Evolutionary conservation across 2,797 vertebrate species (phyloP).

Genomic region (Dallia pectoralis): DNA sequence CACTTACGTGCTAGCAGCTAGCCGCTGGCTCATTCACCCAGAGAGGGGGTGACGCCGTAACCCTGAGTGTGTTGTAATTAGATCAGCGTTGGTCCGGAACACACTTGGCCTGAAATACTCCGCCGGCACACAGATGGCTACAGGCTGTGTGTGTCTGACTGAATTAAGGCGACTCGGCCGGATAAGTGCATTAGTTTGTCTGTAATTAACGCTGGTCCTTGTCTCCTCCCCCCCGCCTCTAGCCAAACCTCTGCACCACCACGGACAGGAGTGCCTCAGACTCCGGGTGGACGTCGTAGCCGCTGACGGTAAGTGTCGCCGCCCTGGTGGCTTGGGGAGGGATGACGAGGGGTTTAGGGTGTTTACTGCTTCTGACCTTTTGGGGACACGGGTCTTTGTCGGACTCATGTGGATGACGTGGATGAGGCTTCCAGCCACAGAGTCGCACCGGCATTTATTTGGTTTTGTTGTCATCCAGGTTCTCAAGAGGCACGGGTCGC

Average conservation of each 20-base stretch:
- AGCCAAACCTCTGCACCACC: conserved; percentile 90
- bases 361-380: not conserved
- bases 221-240: conserved; percentile 40
- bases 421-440: not conserved
- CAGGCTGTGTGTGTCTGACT: conserved; percentile 47
- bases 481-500: conserved; percentile 75
- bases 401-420: not conserved
- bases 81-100: conserved; percentile 54
- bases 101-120: conserved; percentile 29
- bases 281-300: conserved; percentile 81
- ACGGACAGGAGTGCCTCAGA: conserved; percentile 83
- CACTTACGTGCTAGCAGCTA: conserved; percentile 25
- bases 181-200: conserved; percentile 64
- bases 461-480: conserved; percentile 53
- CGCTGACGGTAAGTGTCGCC: conserved; percentile 78
- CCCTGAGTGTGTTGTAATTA: conserved; percentile 65
- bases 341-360: not conserved
- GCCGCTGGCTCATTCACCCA: conserved; percentile 9
- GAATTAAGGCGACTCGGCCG: conserved; percentile 59
- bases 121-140: conserved; percentile 63
- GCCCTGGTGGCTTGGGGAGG: conserved; percentile 8
- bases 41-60: conserved; percentile 46
- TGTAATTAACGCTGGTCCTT: conserved; percentile 58
- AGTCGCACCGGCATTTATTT: conserved; percentile 15
- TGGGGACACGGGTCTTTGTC: not conserved